Percentiles rank a stretch among this genome's conserved stretches.
phyloP scores from a whole-genome alignment of 30 jellyfish, hydroid and myxozoan genomes.

The Nemopilema nomurai region DNA sequence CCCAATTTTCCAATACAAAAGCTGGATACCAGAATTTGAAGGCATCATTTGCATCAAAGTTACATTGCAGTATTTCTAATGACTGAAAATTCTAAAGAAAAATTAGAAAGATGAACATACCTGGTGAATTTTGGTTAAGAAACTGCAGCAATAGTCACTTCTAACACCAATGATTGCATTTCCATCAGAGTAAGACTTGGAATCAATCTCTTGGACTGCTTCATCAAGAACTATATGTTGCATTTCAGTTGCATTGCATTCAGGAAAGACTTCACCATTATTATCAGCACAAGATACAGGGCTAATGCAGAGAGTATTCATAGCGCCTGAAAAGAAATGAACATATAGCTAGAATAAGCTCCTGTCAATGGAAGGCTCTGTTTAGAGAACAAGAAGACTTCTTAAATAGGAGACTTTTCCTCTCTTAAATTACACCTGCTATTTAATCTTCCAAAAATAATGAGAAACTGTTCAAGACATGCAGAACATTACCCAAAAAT shows the following conservation, averaged over 20 bases:
- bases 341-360: too few species aligned
- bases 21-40: too few species aligned
- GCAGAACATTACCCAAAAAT: too few species aligned
- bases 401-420: too few species aligned
- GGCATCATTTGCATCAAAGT: too few species aligned
- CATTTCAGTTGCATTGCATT: background rate
- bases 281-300: background rate
- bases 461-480: too few species aligned
- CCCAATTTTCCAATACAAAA: too few species aligned
- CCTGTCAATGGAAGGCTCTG: too few species aligned
- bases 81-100: background rate
- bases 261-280: background rate
- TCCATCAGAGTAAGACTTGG: background rate
- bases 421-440: too few species aligned
- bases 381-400: too few species aligned
- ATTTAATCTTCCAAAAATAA: too few species aligned
- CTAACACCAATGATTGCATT: conserved; percentile 35
- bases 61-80: too few species aligned
- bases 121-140: conserved; percentile 22
- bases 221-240: conserved; percentile 5
- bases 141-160: conserved; percentile 47
- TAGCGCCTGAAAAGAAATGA: background rate
- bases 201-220: conserved; percentile 17
- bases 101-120: background rate
- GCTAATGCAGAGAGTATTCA: conserved; percentile 14